These are phyloP conservation scores for Drosophila suzukii DNA, from an alignment of 1,140 invertebrate species.

Conservation along the genomic window DNA sequence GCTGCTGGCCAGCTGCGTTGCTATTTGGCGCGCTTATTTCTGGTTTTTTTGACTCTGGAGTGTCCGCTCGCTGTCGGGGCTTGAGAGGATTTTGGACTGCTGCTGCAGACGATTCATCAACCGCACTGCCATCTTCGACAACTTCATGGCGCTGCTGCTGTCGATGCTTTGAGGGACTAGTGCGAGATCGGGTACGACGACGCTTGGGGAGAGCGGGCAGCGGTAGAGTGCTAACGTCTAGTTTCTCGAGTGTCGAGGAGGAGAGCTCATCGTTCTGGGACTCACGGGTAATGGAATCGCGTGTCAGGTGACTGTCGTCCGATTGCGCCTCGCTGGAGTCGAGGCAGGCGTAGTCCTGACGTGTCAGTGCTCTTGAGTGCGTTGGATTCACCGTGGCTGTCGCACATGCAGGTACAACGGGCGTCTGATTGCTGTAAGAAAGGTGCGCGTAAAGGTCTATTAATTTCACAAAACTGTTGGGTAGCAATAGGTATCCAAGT, in stretches of 20 bases:
- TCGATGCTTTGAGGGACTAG: slow-evolving; percentile 71
- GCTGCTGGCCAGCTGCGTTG: slow-evolving; percentile 20
- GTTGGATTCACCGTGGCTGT: slow-evolving; percentile 1
- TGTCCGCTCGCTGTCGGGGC: slow-evolving; percentile 27
- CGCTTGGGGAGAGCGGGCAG: slow-evolving; percentile 79
- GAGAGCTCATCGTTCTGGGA: slow-evolving; percentile 81
- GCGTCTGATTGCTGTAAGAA: slow-evolving; percentile 20
- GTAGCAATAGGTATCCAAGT: background rate
- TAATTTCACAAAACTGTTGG: background rate
- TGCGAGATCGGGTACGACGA: slow-evolving; percentile 64
- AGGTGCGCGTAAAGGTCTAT: background rate
- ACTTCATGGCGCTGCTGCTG: slow-evolving; percentile 34
- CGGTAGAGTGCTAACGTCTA: slow-evolving; percentile 78
- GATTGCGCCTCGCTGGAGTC: slow-evolving; percentile 81
- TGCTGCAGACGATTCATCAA: slow-evolving; percentile 8
- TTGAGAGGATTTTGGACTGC: slow-evolving; percentile 21
- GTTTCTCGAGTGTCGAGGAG: slow-evolving; percentile 76
- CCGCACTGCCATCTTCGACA: slow-evolving; percentile 30
- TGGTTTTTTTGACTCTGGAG: slow-evolving; percentile 28
- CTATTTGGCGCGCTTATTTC: slow-evolving; percentile 20
- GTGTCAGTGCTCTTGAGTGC: slow-evolving; percentile 13
- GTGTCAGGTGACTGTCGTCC: slow-evolving; percentile 81
- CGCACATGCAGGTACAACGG: slow-evolving; percentile 1
- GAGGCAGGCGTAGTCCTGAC: slow-evolving; percentile 71
- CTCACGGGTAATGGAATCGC: slow-evolving; percentile 76